Conservation (phyloP, 2,113 vertebrate genomes). For the Sapajus apella region DNA sequence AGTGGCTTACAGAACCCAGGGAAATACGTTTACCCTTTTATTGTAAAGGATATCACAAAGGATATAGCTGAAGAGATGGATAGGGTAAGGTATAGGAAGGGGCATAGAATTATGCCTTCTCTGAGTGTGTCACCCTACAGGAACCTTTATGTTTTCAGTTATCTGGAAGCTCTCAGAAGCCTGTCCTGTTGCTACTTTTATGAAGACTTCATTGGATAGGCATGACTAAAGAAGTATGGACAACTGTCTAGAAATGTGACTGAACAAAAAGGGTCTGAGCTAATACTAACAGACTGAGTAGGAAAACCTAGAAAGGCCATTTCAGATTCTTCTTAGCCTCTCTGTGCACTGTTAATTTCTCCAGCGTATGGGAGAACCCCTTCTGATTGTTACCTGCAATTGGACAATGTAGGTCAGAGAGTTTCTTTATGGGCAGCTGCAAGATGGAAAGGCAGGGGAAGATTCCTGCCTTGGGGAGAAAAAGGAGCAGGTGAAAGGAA, state of each 20-base stretch:
- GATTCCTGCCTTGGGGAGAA: neutral
- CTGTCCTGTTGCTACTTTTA: neutral
- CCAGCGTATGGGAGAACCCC: neutral
- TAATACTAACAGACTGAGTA: neutral
- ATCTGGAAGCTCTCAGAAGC: neutral
- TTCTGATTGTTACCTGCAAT: neutral
- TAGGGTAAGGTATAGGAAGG: neutral
- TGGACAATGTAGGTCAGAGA: neutral
- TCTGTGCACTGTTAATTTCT: neutral
- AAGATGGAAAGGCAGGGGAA: neutral
- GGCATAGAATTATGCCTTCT: neutral
- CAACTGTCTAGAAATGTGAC: neutral
- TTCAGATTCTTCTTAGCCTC: neutral
- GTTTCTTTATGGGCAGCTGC: neutral
- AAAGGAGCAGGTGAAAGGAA: neutral
- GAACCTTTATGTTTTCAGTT: neutral
- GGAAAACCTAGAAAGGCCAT: neutral
- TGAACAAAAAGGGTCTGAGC: neutral
- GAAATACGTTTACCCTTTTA: neutral
- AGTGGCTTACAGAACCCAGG: neutral
- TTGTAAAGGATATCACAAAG: neutral
- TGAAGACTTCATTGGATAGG: neutral
- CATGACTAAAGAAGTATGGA: neutral
- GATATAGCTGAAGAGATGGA: neutral
- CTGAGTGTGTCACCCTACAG: neutral